These are phyloP conservation scores for Erpornis zantholeuca DNA, from an alignment of 2,113 vertebrate species.

Conservation along the genomic window DNA sequence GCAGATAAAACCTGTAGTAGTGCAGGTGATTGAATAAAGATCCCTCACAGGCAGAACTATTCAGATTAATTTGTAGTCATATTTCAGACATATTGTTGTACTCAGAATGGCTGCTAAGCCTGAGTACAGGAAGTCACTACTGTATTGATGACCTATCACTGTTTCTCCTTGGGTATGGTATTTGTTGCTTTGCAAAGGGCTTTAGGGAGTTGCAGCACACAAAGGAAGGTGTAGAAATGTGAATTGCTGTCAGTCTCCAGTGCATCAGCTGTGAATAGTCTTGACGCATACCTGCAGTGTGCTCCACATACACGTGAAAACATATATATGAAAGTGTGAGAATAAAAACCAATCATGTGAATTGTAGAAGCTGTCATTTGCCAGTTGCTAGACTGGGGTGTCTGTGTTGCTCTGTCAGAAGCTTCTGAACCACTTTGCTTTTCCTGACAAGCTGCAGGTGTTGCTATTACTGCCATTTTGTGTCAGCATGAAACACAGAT, in stretches of 20 bases:
- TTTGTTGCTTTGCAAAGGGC: constrained; percentile 6
- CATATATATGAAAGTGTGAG: background rate
- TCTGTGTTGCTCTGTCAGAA: background rate
- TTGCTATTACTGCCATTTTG: background rate
- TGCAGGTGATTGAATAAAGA: background rate
- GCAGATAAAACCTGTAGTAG: background rate
- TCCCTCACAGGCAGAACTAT: background rate
- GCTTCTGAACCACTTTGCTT: background rate
- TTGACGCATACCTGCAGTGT: background rate
- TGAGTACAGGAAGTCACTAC: background rate
- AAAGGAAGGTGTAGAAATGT: constrained; percentile 23
- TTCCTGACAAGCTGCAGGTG: background rate
- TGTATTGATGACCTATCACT: background rate
- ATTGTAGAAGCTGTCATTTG: background rate
- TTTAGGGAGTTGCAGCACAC: background rate
- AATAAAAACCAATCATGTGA: background rate
- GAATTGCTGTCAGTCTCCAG: background rate
- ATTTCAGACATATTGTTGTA: background rate
- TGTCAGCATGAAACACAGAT: background rate
- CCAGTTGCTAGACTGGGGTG: background rate
- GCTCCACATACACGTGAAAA: background rate
- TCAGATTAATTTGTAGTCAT: background rate
- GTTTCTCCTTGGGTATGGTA: background rate
- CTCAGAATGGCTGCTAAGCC: background rate
- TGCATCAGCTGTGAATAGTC: background rate